These are phyloP conservation scores for Haemorhous mexicanus DNA, from an alignment of 2,113 vertebrate genomes.

Conservation along the genomic window DNA sequence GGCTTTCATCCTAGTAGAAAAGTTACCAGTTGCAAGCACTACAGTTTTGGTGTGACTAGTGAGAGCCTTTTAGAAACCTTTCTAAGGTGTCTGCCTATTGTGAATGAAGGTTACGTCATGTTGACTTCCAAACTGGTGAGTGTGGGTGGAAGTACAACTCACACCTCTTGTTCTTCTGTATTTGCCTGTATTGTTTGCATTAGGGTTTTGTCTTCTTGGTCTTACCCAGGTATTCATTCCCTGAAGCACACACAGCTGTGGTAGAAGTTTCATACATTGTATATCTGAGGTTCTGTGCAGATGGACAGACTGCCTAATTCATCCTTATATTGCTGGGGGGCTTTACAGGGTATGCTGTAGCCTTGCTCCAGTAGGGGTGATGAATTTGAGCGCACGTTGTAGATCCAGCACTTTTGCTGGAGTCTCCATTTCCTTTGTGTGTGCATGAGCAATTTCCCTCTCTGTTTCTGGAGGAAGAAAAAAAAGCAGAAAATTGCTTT, in stretches of 20 bases:
- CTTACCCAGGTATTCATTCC: neutral
- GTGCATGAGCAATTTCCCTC: neutral
- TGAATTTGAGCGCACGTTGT: neutral
- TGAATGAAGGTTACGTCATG: neutral
- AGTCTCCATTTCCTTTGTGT: neutral
- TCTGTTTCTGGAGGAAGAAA: neutral
- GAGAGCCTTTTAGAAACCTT: neutral
- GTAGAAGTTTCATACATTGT: neutral
- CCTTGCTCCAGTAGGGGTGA: neutral
- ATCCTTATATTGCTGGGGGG: neutral
- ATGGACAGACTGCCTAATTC: neutral
- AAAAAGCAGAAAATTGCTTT: neutral
- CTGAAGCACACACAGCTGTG: neutral
- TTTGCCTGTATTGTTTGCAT: neutral
- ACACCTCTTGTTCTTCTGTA: neutral
- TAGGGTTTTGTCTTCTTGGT: neutral
- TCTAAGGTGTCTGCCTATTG: neutral
- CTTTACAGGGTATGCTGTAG: rapidly evolving
- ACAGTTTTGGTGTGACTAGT: neutral
- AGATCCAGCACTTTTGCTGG: neutral
- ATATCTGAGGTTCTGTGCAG: neutral
- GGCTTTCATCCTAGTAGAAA: neutral
- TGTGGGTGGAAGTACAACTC: neutral
- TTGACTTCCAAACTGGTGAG: neutral
- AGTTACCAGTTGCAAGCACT: neutral